These are phyloP conservation scores for Hipparchia semele DNA, from an alignment of 2,888 invertebrate species.

Conservation along the genomic window DNA sequence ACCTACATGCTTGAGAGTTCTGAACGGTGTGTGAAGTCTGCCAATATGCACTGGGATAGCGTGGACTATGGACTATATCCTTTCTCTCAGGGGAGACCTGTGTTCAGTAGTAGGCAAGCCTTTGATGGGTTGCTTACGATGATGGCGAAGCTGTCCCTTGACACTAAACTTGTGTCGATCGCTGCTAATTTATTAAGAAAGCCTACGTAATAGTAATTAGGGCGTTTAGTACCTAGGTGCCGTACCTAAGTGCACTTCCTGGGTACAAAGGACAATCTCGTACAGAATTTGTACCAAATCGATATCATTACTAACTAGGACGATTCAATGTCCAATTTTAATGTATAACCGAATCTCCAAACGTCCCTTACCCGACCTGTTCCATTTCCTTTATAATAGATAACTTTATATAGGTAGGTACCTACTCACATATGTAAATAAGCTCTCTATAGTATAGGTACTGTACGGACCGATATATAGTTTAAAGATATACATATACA, in stretches of 20 bases:
- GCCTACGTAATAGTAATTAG: not conserved
- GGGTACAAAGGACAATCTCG: too few species aligned
- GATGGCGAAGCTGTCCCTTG: too few species aligned
- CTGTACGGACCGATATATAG: slow-evolving; percentile 76
- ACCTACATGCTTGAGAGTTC: too few species aligned
- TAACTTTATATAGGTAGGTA: slow-evolving; percentile 60
- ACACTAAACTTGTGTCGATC: too few species aligned
- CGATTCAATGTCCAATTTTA: slow-evolving; percentile 60
- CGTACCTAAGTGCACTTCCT: too few species aligned
- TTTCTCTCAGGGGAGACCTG: too few species aligned
- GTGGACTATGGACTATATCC: too few species aligned
- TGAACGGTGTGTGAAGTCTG: too few species aligned
- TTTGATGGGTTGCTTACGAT: too few species aligned
- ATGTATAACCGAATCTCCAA: slow-evolving; percentile 64
- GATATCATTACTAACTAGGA: slow-evolving; percentile 55
- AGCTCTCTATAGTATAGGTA: slow-evolving; percentile 64
- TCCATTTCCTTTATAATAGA: slow-evolving; percentile 81
- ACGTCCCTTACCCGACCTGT: slow-evolving; percentile 67
- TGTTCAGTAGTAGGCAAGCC: too few species aligned
- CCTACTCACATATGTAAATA: slow-evolving; percentile 75
- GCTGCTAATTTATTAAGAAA: too few species aligned
- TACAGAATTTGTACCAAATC: slow-evolving; percentile 45
- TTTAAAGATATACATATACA: slow-evolving; percentile 81
- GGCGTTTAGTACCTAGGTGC: not conserved
- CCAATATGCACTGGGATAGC: too few species aligned